phyloP scores from a whole-genome alignment of 1,140 invertebrate genomes.

The Cyclargus thomasi region DNA sequence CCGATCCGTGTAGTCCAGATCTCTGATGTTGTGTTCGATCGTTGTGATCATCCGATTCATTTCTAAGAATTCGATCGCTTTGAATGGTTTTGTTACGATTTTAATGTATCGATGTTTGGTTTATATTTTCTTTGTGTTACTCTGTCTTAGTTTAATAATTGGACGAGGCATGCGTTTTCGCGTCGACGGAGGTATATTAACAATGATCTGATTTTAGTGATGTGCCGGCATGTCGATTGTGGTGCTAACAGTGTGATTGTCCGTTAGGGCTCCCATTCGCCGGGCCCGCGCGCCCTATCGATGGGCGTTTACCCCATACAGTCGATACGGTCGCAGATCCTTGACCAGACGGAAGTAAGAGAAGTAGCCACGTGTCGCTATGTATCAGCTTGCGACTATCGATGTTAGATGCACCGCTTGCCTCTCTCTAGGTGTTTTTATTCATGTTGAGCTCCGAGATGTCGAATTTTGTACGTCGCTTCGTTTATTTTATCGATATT shows the following conservation, averaged over 20 bases:
- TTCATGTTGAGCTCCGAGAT: conserved; percentile 35
- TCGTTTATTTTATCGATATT: conserved; percentile 34
- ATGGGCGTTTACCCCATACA: conserved; percentile 92
- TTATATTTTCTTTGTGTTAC: conserved; percentile 33
- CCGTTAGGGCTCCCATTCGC: conserved; percentile 89
- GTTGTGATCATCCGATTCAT: conserved; percentile 55
- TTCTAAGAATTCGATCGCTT: conserved; percentile 37
- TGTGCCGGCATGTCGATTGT: conserved; percentile 59
- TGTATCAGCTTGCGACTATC: conserved; percentile 62
- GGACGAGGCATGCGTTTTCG: conserved; percentile 44
- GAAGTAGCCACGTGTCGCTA: conserved; percentile 55
- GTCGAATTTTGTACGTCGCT: conserved; percentile 40
- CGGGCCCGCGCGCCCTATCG: conserved; percentile 88
- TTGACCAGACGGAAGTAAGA: conserved; percentile 92
- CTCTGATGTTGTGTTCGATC: conserved; percentile 55
- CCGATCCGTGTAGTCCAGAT: conserved; percentile 61
- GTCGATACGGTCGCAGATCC: conserved; percentile 88
- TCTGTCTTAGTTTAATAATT: conserved; percentile 16
- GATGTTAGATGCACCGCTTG: conserved; percentile 73
- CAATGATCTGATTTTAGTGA: conserved; percentile 40
- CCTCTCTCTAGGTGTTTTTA: conserved; percentile 58
- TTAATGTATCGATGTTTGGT: conserved; percentile 51
- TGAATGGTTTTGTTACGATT: conserved; percentile 55
- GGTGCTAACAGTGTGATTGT: conserved; percentile 75
- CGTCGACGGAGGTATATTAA: conserved; percentile 10